phyloP scores from a whole-genome alignment of 2,888 invertebrate genomes.

The Agriopis leucophaearia region DNA sequence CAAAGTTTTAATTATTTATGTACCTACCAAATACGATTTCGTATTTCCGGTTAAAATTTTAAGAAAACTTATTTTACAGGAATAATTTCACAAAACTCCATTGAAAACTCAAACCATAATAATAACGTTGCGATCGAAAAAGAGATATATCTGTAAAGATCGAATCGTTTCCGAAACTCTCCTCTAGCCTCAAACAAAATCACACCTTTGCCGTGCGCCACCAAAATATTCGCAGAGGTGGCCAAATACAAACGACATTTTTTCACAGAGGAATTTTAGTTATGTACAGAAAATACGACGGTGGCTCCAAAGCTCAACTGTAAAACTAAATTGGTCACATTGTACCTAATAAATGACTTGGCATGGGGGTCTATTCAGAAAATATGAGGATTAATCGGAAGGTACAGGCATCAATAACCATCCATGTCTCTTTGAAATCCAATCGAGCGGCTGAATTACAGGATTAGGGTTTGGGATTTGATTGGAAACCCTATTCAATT shows the following conservation, averaged over 20 bases:
- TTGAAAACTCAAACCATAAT: neutral
- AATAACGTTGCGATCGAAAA: neutral
- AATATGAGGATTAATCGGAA: slow-evolving; percentile 31
- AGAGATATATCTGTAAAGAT: neutral
- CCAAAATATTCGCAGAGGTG: neutral
- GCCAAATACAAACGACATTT: neutral
- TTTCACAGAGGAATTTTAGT: neutral
- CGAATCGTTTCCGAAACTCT: slow-evolving; percentile 1
- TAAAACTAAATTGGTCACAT: neutral
- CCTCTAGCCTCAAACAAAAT: slow-evolving; percentile 6
- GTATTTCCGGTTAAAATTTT: too few relatives aligned
- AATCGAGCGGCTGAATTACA: slow-evolving; percentile 31
- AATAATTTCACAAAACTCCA: too few relatives aligned
- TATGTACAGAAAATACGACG: neutral
- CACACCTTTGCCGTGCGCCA: neutral
- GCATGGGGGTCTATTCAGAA: slow-evolving; percentile 10
- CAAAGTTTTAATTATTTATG: too few relatives aligned
- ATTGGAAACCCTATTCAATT: slow-evolving; percentile 20
- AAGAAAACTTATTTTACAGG: too few relatives aligned
- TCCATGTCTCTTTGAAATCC: slow-evolving; percentile 33
- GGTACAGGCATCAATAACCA: slow-evolving; percentile 29
- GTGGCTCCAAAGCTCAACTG: neutral
- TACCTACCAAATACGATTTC: too few relatives aligned
- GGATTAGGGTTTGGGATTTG: slow-evolving; percentile 23
- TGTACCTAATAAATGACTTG: slow-evolving; percentile 17